These are phyloP conservation scores for Odiellus spinosus DNA, from an alignment of 2,888 invertebrate species.

Conservation along the genomic window DNA sequence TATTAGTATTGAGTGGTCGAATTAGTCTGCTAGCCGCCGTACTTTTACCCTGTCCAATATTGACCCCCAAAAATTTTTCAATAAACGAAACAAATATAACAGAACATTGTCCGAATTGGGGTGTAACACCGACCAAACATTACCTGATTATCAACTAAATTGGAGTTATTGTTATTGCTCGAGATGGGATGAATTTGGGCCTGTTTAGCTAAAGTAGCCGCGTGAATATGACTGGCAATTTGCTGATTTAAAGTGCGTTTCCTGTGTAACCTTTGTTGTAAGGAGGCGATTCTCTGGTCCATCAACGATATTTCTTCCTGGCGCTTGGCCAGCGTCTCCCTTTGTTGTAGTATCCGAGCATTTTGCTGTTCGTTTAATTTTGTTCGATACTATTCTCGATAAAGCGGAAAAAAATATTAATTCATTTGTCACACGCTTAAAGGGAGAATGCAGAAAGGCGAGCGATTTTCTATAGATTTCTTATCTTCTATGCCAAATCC, in stretches of 20 bases:
- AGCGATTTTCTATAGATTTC: background rate
- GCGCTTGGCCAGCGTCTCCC: conserved; percentile 68
- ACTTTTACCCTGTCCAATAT: background rate
- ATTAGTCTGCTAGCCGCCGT: conserved; percentile 1
- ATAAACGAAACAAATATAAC: no score
- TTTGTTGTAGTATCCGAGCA: conserved; percentile 70
- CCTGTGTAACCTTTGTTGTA: conserved; percentile 75
- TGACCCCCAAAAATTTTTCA: no score
- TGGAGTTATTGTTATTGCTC: no score
- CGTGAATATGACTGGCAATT: conserved; percentile 39
- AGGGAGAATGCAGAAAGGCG: background rate
- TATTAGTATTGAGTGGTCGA: conserved; percentile 19
- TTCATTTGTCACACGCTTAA: background rate
- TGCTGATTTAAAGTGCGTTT: conserved; percentile 71
- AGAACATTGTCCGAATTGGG: no score
- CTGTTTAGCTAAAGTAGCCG: conserved; percentile 7
- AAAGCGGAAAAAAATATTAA: conserved; percentile 2
- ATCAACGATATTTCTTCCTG: conserved; percentile 85
- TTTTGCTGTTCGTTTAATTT: conserved; percentile 90
- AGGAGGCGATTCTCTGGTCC: conserved; percentile 81
- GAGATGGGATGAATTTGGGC: background rate
- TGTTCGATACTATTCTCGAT: conserved; percentile 94
- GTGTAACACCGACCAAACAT: no score
- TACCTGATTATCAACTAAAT: no score
- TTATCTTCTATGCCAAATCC: background rate